Base-by-base conservation (phyloP, 2,797 vertebrate species). In the Poeciliopsis gracilis region DNA sequence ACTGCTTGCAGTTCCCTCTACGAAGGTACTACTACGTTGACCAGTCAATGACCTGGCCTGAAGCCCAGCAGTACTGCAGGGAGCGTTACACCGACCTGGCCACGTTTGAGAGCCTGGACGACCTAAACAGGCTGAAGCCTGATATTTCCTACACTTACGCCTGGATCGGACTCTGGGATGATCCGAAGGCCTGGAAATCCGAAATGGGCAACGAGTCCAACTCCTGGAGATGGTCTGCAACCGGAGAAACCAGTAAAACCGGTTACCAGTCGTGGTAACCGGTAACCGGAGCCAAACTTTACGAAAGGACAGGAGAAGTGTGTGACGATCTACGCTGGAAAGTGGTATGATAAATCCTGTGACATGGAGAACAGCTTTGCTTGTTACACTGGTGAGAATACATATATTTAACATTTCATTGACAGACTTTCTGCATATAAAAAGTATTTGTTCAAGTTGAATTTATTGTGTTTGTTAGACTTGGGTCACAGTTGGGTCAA, bases 81-180 rank as follows among this genome's bases (percentile, higher is more conserved):
- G 16, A 25, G 38, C 75, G 80, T 15, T 38, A 87, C 77, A 51
- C 66, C 0, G 83, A 88, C 80, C 82, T 88, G 57, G 89, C 85
- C 0, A 86, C 78, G 63, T 8, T 87, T 0, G 36, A 72, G n/a
- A 78, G 7, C 57, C 36, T 28, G 53, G 73, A 74, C 2, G 61
- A 89, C 1, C 11, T 79, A 11, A 59, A 2, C 15, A 61, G 5
- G 30, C 10, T 88, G 5, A 4, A 16, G 5, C 4, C 78, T 0
- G 0, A 0, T 15, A 67, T 77, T 11, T n/a, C n/a, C 46, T 36
- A 75, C 38, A 4, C 0, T 0, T 33, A 1, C 43, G 75, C 76
- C 4, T 91, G 89, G 89, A 87, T 91, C 4, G 88, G 89, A 38
- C 73, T 89, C 45, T n/a, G 3, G 0, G 87, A 87, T 63, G 47